These are phyloP conservation scores for Diceros bicornis DNA, from an alignment of 2,797 vertebrate species.

Conservation along the genomic window DNA sequence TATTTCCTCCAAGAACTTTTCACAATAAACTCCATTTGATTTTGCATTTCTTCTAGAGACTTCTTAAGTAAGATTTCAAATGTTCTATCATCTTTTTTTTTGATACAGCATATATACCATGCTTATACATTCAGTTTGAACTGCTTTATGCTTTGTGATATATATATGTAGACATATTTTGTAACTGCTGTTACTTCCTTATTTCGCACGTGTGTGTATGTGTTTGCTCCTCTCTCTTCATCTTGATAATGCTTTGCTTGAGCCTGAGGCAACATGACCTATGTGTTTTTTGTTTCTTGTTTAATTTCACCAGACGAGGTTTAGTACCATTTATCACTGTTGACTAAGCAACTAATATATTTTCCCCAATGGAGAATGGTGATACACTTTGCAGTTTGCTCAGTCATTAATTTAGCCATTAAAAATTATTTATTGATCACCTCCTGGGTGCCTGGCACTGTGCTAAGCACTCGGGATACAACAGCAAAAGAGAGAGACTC, in stretches of 20 bases:
- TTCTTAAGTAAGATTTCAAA: constrained; percentile 30
- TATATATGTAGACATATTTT: not conserved
- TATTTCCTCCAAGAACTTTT: constrained; percentile 46
- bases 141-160: not conserved
- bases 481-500: not conserved
- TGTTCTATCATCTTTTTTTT: not conserved
- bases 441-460: not conserved
- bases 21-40: constrained; percentile 17
- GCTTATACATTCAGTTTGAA: not conserved
- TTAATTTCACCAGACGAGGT: not conserved
- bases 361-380: constrained; percentile 31
- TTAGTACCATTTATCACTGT: constrained; percentile 47
- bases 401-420: not conserved
- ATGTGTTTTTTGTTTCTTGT: not conserved
- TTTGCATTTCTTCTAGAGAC: constrained; percentile 13
- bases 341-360: constrained; percentile 52
- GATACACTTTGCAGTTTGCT: constrained; percentile 18
- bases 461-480: not conserved
- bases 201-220: not conserved
- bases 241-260: constrained; percentile 38
- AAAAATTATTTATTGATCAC: constrained; percentile 42
- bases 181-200: not conserved
- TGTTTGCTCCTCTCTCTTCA: not conserved
- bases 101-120: not conserved
- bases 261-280: not conserved